Conservation (phyloP, 2,888 invertebrate species). For the Fragum fragum region DNA sequence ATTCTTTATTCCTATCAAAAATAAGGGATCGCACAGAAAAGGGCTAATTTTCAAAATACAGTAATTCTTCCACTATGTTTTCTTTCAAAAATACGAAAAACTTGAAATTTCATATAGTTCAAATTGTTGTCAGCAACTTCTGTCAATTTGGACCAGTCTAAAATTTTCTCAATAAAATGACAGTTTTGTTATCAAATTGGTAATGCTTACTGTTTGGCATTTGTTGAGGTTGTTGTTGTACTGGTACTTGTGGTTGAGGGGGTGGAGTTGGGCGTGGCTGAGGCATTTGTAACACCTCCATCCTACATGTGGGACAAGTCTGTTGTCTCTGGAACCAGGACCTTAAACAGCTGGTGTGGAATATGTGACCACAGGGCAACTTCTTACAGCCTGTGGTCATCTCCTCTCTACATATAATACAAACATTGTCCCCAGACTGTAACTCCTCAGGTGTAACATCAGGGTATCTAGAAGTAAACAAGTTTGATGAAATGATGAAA, state of each 20-base stretch:
- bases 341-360: conserved; percentile 98
- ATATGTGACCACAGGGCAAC: conserved; percentile 99
- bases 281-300: conserved; percentile 91
- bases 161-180: too few relatives aligned
- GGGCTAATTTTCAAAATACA: too few relatives aligned
- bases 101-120: too few relatives aligned
- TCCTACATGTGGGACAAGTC: conserved; percentile 99
- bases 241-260: conserved; percentile 61
- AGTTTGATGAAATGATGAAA: too few relatives aligned
- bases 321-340: conserved; percentile 99
- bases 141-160: too few relatives aligned
- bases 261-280: conserved; percentile 84
- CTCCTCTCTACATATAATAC: conserved; percentile 98
- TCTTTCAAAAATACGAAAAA: too few relatives aligned
- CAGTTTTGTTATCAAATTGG: too few relatives aligned
- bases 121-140: too few relatives aligned
- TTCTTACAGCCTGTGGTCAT: conserved; percentile 94
- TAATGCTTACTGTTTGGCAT: conserved; percentile 72
- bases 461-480: conserved; percentile 90
- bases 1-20: too few relatives aligned
- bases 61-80: too few relatives aligned
- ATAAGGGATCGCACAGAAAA: too few relatives aligned
- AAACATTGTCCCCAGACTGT: conserved; percentile 96
- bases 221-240: conserved; percentile 60
- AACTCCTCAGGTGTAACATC: conserved; percentile 98